Conservation (phyloP, 2,888 invertebrate genomes). For the Epirrhoe alternata region DNA sequence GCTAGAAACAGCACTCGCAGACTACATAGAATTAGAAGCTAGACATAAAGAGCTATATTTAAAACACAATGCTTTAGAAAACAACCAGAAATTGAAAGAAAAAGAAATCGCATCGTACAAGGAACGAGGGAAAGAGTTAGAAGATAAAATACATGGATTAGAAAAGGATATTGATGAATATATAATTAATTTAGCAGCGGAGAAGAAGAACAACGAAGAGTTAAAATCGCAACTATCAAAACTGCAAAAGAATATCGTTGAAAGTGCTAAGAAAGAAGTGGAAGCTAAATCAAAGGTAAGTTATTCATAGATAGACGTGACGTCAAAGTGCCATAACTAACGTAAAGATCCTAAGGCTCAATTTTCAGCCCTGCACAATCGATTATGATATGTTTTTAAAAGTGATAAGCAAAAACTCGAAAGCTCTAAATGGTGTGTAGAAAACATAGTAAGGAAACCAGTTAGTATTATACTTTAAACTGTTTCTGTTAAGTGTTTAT, state of each 20-base stretch:
- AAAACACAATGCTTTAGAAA: slow-evolving; percentile 56
- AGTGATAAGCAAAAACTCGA: too few relatives aligned
- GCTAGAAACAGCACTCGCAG: slow-evolving; percentile 79
- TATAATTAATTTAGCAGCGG: slow-evolving; percentile 67
- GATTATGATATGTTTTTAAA: too few relatives aligned
- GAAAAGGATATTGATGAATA: slow-evolving; percentile 62
- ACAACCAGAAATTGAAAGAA: slow-evolving; percentile 66
- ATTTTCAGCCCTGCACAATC: too few relatives aligned
- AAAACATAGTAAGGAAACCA: too few relatives aligned
- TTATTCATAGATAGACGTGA: neutral
- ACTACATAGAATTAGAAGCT: slow-evolving; percentile 80
- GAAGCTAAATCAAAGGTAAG: slow-evolving; percentile 74
- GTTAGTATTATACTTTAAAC: too few relatives aligned
- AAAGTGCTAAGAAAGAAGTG: slow-evolving; percentile 66
- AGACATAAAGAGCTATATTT: slow-evolving; percentile 63
- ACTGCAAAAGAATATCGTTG: slow-evolving; percentile 66
- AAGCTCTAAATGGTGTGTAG: too few relatives aligned
- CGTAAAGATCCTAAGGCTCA: too few relatives aligned
- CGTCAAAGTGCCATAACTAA: too few relatives aligned
- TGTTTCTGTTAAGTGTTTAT: too few relatives aligned
- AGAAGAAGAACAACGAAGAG: slow-evolving; percentile 68
- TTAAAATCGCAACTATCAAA: slow-evolving; percentile 60
- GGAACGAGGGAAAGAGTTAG: slow-evolving; percentile 66
- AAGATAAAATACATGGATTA: slow-evolving; percentile 58
- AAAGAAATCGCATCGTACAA: slow-evolving; percentile 77